Evolutionary conservation across 53 echinoderm and acorn worm genomes (phyloP).

Genomic region (Patiria pectinifera): DNA sequence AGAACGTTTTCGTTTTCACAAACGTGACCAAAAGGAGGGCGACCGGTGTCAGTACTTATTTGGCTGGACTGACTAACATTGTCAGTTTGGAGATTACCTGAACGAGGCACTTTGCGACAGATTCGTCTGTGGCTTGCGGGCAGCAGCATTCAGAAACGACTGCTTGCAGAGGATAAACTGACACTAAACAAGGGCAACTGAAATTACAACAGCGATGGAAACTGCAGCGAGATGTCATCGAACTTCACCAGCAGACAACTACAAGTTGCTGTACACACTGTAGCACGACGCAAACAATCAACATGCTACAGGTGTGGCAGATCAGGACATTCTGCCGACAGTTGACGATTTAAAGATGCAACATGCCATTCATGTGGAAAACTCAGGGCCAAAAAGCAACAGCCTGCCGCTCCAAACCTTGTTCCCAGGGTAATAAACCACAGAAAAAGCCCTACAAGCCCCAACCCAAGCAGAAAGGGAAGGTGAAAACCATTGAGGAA

Average conservation of each 20-base stretch:
- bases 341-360: slow-evolving; percentile 9
- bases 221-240: slow-evolving; percentile 24
- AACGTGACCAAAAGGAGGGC: slow-evolving; percentile 11
- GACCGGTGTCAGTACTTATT: slow-evolving; percentile 5
- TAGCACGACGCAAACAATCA: slow-evolving; percentile 13
- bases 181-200: too few species aligned
- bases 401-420: slow-evolving; percentile 24
- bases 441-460: background rate
- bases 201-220: slow-evolving; percentile 48
- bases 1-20: slow-evolving; percentile 34
- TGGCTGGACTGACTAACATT: too few species aligned
- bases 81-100: slow-evolving; percentile 37
- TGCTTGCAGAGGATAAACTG: too few species aligned
- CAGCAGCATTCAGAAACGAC: too few species aligned
- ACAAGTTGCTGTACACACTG: background rate
- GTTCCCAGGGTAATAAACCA: background rate
- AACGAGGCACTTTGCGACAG: too few species aligned
- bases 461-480: slow-evolving; percentile 23
- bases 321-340: slow-evolving; percentile 15
- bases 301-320: slow-evolving; percentile 21
- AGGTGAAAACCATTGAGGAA: slow-evolving; percentile 12
- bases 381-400: slow-evolving; percentile 13
- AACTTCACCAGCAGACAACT: slow-evolving; percentile 18
- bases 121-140: too few species aligned
- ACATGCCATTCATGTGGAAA: slow-evolving; percentile 39